These are phyloP conservation scores for Dufourea novaeangliae DNA, from an alignment of 1,140 invertebrate species.

Conservation along the genomic window DNA sequence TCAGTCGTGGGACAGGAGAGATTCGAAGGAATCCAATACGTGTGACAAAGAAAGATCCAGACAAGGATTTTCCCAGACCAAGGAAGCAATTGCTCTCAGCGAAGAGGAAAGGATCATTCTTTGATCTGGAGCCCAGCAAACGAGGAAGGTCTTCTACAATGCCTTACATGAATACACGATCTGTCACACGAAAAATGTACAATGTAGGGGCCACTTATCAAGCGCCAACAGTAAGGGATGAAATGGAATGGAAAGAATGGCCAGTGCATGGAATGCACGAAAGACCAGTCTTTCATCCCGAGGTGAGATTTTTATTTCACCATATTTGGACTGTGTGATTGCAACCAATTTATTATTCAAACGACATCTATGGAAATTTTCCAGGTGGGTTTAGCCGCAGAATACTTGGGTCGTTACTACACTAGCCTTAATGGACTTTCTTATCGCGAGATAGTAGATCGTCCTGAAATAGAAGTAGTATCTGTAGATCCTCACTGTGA, in stretches of 20 bases:
- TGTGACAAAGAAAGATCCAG: conserved; percentile 55
- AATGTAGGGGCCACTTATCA: conserved; percentile 75
- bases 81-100: conserved; percentile 65
- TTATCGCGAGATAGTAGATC: conserved; percentile 63
- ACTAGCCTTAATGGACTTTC: conserved; percentile 64
- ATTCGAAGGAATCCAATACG: conserved; percentile 65
- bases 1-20: conserved; percentile 50
- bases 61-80: conserved; percentile 55
- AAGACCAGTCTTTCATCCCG: conserved; percentile 75
- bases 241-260: conserved; percentile 72
- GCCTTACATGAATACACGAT: conserved; percentile 76
- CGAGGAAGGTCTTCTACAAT: conserved; percentile 54
- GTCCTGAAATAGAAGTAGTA: conserved; percentile 63
- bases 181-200: conserved; percentile 73
- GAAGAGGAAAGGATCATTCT: conserved; percentile 54
- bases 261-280: conserved; percentile 78
- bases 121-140: conserved; percentile 40
- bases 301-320: conserved; percentile 52
- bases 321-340: not conserved
- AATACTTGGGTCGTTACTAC: conserved; percentile 68
- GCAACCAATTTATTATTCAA: not conserved
- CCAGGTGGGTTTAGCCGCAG: conserved; percentile 69
- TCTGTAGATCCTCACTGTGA: conserved; percentile 59
- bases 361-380: not conserved
- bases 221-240: conserved; percentile 66